phyloP scores from a whole-genome alignment of 2,888 invertebrate species.

The Agapostemon virescens region DNA sequence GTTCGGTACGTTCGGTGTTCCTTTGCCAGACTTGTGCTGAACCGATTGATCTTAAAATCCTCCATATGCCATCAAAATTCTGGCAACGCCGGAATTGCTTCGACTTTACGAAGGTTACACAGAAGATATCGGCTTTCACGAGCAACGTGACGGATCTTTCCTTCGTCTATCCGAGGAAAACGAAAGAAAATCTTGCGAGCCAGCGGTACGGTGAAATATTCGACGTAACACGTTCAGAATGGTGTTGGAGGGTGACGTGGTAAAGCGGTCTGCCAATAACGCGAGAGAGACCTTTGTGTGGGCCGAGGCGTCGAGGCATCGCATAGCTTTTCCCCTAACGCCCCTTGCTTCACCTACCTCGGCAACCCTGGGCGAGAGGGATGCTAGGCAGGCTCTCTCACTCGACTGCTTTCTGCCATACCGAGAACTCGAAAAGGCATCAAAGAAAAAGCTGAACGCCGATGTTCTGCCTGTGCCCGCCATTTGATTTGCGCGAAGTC shows the following conservation, averaged over 20 bases:
- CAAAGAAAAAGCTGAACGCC: conserved; percentile 74
- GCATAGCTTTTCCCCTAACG: conserved; percentile 65
- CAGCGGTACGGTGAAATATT: conserved; percentile 65
- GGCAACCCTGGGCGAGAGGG: conserved; percentile 64
- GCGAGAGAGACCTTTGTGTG: conserved; percentile 71
- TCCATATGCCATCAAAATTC: conserved; percentile 64
- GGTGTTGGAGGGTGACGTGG: conserved; percentile 69
- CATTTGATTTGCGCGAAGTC: conserved; percentile 74
- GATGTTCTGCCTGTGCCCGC: conserved; percentile 63
- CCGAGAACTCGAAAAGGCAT: conserved; percentile 72
- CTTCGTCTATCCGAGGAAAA: conserved; percentile 59
- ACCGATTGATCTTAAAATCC: conserved; percentile 51
- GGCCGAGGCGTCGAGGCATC: conserved; percentile 74
- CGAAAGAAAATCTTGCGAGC: conserved; percentile 67
- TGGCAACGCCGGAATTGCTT: conserved; percentile 62
- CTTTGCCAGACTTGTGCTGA: conserved; percentile 13
- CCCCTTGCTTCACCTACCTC: conserved; percentile 55
- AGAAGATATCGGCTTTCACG: conserved; percentile 68
- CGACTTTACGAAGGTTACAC: conserved; percentile 65
- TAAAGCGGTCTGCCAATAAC: conserved; percentile 73
- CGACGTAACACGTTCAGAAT: conserved; percentile 69
- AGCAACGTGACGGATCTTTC: conserved; percentile 68
- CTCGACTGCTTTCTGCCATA: conserved; percentile 71
- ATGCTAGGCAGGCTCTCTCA: conserved; percentile 71
- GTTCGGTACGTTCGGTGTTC: conserved; percentile 11